Evolutionary conservation across 1,140 invertebrate species (phyloP), one percentile per base, ranked within the genome.

Genomic region (Drosophila navojoa): DNA sequence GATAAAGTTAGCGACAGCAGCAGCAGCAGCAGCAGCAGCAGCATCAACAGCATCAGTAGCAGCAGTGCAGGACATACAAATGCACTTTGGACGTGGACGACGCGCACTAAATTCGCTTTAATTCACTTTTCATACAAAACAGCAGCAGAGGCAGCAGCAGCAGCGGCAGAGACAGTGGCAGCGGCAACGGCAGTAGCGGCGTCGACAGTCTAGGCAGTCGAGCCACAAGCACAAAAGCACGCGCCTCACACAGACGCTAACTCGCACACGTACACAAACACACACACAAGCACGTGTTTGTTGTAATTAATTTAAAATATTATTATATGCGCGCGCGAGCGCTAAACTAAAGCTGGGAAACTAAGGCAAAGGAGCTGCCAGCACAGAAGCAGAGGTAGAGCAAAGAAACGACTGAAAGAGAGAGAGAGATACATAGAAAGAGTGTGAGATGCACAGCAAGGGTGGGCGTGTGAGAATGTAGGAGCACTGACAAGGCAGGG

Each of bases 241-340:
- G 82, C 79, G 71, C 76, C 63, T 11, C 74, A 80, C 70, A 75
- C 58, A 71, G 69, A 44, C 42, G 7, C n/a, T 15, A 3, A 44
- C 42, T 15, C n/a, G 0, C n/a, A 44, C 42, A 60, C 44, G 55
- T 47, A 49, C 52, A 59, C 57, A 60, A 61, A 58, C 38, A 63
- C 55, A 45, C 19, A 57, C 50, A 52, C 49, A 59, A 89, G 80
- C 79, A 62, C 73, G 77, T 89, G 84, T 89, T 89, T 89, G 84
- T 89, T 89, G 84, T 89, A 89, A 89, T 89, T 89, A 89, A 89
- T 89, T 89, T 89, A 89, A 89, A 89, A 89, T 89, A 89, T 89
- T 89, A 89, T 89, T 90, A 89, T 80, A 89, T 79, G 79, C 87
- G 72, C 79, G 84, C 82, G 76, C 82, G 82, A 86, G 72, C 84